Percentiles rank a stretch among this genome's conserved stretches.
Conservation (phyloP, 2,888 invertebrate genomes). For the Heliconius ismenius region DNA sequence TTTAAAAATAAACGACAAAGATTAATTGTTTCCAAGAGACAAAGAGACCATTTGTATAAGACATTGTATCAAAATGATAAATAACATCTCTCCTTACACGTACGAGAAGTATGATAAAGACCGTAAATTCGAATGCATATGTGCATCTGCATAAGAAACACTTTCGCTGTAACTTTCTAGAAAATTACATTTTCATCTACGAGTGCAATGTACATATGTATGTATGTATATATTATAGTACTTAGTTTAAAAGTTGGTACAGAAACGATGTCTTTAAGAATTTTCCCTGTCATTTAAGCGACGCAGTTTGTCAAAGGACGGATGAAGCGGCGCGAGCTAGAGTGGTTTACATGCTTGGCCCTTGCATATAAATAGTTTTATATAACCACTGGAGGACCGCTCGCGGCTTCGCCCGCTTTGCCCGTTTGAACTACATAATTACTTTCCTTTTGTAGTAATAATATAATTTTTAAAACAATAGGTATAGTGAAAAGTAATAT, state of each 20-base stretch:
- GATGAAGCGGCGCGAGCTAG: constrained; percentile 2
- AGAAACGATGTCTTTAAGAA: constrained; percentile 15
- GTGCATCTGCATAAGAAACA: not conserved
- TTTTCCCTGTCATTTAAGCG: constrained; percentile 18
- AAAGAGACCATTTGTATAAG: not conserved
- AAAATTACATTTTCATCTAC: not conserved
- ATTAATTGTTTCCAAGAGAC: not conserved
- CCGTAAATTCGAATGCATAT: not conserved
- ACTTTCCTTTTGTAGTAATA: too few species aligned
- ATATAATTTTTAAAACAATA: too few species aligned
- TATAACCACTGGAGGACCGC: not conserved
- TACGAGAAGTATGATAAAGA: not conserved
- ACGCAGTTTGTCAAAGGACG: constrained; percentile 21
- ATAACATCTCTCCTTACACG: not conserved
- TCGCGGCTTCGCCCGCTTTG: too few species aligned
- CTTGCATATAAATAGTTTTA: constrained; percentile 14
- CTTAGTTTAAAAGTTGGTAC: not conserved
- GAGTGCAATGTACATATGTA: not conserved
- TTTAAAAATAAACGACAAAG: not conserved
- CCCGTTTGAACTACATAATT: too few species aligned
- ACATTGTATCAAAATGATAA: not conserved
- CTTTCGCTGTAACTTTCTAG: not conserved
- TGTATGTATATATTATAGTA: not conserved
- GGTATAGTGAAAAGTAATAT: too few species aligned
- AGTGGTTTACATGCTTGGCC: not conserved